Evolutionary conservation across 2,797 vertebrate genomes (phyloP).

Genomic region (Ficedula albicollis): DNA sequence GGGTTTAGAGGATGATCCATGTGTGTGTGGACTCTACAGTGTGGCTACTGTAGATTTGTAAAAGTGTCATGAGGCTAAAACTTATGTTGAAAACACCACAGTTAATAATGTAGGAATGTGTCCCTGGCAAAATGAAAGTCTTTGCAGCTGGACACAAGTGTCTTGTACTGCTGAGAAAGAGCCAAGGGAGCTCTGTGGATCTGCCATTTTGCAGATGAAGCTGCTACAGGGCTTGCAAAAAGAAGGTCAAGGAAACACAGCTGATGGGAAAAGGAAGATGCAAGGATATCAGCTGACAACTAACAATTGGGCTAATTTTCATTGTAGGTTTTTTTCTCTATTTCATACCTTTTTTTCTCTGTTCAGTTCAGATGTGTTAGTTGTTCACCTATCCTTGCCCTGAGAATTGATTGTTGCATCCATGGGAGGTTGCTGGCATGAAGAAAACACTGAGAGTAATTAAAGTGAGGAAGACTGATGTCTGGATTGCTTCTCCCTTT

Average conservation of each 20-base stretch:
- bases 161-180: background rate
- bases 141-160: background rate
- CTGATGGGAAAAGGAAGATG: background rate
- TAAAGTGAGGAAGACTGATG: background rate
- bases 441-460: constrained; percentile 15
- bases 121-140: background rate
- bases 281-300: background rate
- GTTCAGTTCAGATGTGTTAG: constrained; percentile 4
- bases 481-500: background rate
- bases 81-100: background rate
- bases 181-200: background rate
- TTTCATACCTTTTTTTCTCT: background rate
- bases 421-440: constrained; percentile 7
- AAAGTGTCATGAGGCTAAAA: background rate
- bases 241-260: background rate
- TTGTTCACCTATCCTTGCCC: background rate
- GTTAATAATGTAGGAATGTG: background rate
- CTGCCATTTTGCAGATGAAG: background rate
- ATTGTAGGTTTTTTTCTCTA: background rate
- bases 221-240: background rate
- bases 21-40: background rate
- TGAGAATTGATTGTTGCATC: constrained; percentile 38
- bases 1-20: background rate
- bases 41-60: background rate
- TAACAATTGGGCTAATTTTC: background rate